phyloP scores from a whole-genome alignment of 2,888 invertebrate genomes.

The Cataglyphis livida region DNA sequence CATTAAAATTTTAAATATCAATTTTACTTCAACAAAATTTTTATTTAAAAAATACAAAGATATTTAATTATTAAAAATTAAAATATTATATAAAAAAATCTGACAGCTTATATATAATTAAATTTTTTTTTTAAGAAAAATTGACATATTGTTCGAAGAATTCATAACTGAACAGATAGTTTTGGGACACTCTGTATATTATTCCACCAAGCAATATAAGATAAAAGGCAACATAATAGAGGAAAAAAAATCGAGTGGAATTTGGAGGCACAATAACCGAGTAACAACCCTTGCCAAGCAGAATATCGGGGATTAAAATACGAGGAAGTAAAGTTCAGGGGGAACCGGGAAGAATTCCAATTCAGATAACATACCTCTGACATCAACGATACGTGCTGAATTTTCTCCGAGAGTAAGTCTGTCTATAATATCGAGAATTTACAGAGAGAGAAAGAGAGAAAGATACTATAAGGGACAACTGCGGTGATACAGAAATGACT shows the following conservation, averaged over 20 bases:
- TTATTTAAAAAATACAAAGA: neutral
- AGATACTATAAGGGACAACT: constrained; percentile 25
- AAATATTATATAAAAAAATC: neutral
- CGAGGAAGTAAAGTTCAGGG: constrained; percentile 48
- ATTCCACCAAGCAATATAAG: constrained; percentile 13
- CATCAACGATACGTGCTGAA: constrained; percentile 51
- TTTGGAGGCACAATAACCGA: constrained; percentile 54
- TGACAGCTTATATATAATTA: neutral
- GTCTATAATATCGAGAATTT: constrained; percentile 52
- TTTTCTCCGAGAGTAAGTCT: constrained; percentile 41
- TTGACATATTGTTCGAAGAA: neutral
- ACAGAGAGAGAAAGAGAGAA: constrained; percentile 32
- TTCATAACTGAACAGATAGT: neutral
- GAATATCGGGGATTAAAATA: constrained; percentile 54
- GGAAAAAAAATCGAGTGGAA: constrained; percentile 43
- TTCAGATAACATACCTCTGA: constrained; percentile 52
- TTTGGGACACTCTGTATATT: constrained; percentile 44
- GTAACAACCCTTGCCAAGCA: constrained; percentile 53
- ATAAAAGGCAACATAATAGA: constrained; percentile 40
- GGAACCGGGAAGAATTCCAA: constrained; percentile 54
- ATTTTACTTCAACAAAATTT: neutral
- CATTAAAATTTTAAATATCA: neutral
- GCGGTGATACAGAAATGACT: constrained; percentile 38
- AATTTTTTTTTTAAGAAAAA: neutral
- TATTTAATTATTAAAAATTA: neutral